Evolutionary conservation across 1,140 invertebrate genomes (phyloP).

Genomic region (Diuraphis noxia): DNA sequence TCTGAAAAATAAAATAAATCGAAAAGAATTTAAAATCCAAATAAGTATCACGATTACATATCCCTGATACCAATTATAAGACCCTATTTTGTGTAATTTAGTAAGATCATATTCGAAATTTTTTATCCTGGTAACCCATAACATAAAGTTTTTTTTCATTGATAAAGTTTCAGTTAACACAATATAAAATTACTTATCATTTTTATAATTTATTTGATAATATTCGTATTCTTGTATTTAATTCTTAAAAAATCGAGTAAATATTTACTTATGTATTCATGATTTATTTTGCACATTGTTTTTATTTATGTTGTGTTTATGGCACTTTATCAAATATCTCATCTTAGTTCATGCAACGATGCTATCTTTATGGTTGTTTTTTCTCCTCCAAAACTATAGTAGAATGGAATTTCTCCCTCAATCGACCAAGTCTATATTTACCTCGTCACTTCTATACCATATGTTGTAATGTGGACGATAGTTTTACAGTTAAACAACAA

Average conservation of each 20-base stretch:
- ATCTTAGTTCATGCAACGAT: slow-evolving; percentile 2
- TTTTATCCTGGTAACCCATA: not conserved
- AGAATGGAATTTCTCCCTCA: slow-evolving; percentile 50
- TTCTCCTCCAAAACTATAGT: slow-evolving; percentile 30
- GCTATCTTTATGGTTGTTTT: slow-evolving; percentile 36
- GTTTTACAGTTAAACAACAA: slow-evolving; percentile 25
- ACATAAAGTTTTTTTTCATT: not conserved
- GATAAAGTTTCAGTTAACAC: not conserved
- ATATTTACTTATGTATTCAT: not conserved
- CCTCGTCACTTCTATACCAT: slow-evolving; percentile 43
- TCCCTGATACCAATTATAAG: not conserved
- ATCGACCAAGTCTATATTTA: slow-evolving; percentile 37
- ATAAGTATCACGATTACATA: not conserved
- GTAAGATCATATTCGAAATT: not conserved
- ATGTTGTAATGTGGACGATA: slow-evolving; percentile 6
- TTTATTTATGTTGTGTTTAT: slow-evolving; percentile 25
- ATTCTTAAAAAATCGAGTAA: not conserved
- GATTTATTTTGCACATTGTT: not conserved
- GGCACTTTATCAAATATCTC: slow-evolving; percentile 34
- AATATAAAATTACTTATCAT: not conserved
- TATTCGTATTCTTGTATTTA: not conserved
- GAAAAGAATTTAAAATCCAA: not conserved
- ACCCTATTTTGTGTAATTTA: not conserved
- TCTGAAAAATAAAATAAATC: not conserved
- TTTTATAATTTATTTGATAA: not conserved